Percentiles rank a stretch among this genome's conserved stretches.
Evolutionary conservation across 2,113 vertebrate genomes (phyloP).

Genomic region (Poeciliopsis retropinna): DNA sequence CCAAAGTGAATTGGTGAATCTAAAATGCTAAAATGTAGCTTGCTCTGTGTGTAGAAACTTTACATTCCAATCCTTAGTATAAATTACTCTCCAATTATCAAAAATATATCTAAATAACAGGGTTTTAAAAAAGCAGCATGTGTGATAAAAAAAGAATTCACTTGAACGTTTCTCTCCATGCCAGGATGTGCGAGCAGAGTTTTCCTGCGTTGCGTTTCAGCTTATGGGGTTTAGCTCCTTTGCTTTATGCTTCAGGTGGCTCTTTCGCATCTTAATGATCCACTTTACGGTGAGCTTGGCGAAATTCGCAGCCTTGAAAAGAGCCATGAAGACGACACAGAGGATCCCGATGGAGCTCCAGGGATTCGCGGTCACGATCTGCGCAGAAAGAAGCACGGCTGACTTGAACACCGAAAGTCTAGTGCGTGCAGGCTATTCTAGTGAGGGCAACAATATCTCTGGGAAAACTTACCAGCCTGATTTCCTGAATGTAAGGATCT

Average conservation of each 20-base stretch:
- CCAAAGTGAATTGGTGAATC: not conserved
- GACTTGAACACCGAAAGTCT: not conserved
- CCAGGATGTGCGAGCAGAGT: not conserved
- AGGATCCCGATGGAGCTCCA: conserved; percentile 95
- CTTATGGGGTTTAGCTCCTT: conserved; percentile 85
- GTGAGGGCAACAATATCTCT: not conserved
- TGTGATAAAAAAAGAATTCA: conserved; percentile 11
- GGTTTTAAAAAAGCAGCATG: not conserved
- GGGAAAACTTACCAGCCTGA: conserved; percentile 85
- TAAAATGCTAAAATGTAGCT: not conserved
- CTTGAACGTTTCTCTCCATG: not conserved
- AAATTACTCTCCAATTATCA: not conserved
- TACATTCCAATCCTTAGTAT: not conserved
- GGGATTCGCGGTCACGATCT: conserved; percentile 96
- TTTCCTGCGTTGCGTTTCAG: conserved; percentile 68
- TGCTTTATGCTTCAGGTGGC: conserved; percentile 84
- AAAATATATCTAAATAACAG: not conserved
- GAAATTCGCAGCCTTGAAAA: conserved; percentile 97
- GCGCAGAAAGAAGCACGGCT: conserved; percentile 8
- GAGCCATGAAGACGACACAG: conserved; percentile 94
- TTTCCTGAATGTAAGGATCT: conserved; percentile 93
- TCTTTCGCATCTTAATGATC: conserved; percentile 92
- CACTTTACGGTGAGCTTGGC: conserved; percentile 93
- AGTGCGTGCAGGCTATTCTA: not conserved
- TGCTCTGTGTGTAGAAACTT: not conserved